These are phyloP conservation scores for Muscicapa striata DNA, from an alignment of 2,797 vertebrate genomes.

Conservation along the genomic window DNA sequence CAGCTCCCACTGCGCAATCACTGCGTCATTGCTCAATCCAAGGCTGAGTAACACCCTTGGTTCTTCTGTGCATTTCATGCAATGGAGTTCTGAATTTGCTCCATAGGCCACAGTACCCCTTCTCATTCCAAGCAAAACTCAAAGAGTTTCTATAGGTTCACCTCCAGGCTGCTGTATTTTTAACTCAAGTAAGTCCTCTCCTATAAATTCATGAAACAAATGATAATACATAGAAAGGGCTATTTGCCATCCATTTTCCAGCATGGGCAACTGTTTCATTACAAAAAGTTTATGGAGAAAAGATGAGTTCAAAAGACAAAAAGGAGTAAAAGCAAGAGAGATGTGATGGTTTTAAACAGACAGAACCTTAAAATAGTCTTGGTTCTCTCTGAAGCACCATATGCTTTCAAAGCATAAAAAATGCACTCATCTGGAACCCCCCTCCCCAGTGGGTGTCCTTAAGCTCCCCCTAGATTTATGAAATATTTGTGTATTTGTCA, in stretches of 20 bases:
- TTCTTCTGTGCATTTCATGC: background rate
- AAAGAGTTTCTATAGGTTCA: background rate
- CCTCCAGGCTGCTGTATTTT: background rate
- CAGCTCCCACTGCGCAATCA: background rate
- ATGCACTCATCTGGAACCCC: background rate
- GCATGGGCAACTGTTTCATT: background rate
- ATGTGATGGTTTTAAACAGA: background rate
- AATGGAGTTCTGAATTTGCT: background rate
- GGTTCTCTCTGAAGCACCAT: background rate
- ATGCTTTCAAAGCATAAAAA: background rate
- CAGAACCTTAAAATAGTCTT: background rate
- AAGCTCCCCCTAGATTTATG: background rate
- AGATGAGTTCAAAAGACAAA: background rate
- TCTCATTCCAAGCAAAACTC: background rate
- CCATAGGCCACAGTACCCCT: accelerated
- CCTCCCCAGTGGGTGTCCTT: background rate
- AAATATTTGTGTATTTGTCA: background rate
- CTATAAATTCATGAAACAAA: background rate
- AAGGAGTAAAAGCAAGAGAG: background rate
- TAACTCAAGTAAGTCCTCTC: background rate
- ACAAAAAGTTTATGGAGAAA: background rate
- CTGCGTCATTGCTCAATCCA: background rate
- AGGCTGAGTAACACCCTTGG: background rate
- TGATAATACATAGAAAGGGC: background rate
- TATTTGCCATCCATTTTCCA: background rate